Evolutionary conservation across 1,140 invertebrate species (phyloP), one percentile per base, ranked within the genome.

Genomic region (Chrysopa pallens): DNA sequence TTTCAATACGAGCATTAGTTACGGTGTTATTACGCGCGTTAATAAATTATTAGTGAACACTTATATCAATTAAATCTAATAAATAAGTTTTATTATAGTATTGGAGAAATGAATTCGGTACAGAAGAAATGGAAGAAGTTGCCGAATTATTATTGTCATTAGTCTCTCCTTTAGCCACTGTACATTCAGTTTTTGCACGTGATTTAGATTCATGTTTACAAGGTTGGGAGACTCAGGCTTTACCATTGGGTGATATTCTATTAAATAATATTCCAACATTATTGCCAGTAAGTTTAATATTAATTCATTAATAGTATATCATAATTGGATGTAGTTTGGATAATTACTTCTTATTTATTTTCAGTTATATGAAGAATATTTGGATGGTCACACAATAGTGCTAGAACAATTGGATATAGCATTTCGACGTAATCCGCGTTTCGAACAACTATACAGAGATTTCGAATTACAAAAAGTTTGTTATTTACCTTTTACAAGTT

Each of bases 381-480:
- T 89, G n/a, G 76, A 84, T 44, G 70, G 78, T 42, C 74, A 87
- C 47, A 67, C 81, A 39, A 67, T 75, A 12, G 76, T 88, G 1
- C 57, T 93, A 28, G 76, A 80, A 51, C 74, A 78, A 47, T 58
- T 91, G 36, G 84, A 89, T 55, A 67, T 72, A 29, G 72, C 77
- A 14, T 80, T 79, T 51, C 73, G 76, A 49, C 70, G 69, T 11
- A 83, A 81, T 42, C 66, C 69, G 45, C 68, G 72, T 27, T 89
- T 91, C 62, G 81, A 88, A 50, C 74, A 80, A 50, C 55, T 84
- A 6, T 89, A 85, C 56, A 68, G 78, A 33, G 83, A 88, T 36
- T 89, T 92, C 62, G 88, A 93, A 57, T 70, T 74, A 35, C 80
- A 87, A 54, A 84, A 84, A 63, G 73, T 88, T 36, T 87, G 84